Base-by-base conservation (phyloP, 2,797 vertebrate genomes). In the Gila robusta region DNA sequence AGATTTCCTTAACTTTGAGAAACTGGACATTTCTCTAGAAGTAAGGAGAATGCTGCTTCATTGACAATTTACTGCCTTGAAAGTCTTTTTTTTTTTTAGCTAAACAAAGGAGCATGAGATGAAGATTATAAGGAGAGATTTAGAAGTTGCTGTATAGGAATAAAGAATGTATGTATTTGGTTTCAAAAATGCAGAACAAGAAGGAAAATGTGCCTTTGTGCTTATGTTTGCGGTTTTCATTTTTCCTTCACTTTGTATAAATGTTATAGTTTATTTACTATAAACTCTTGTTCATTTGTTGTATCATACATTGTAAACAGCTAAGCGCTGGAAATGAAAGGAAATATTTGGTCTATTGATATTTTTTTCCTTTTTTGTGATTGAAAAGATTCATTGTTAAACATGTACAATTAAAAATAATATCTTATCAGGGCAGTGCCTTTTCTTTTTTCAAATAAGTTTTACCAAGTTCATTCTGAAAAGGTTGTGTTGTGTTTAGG, bases 371-470 rank as follows among this genome's bases (percentile, higher is more conserved):
- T 44, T 87, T 89, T 88, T 88, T 89, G 77, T 91, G 82, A 89
- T 86, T 91, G 89, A 87, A 89, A 83, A 91, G 89, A 86, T 86
- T 82, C 74, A 88, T 89, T 87, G 56, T 92, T 62, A 86, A 88
- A 91, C 90, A 90, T 88, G 92, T 93, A 93, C 90, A 91, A 93
- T 93, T 91, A 73, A 81, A 86, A 73, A 92, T 91, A 92, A 91
- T 92, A 92, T 94, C 94, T 94, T 91, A 93, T 62, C 23, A 56
- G 21, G 32, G 19, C 41, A 19, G 19, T 77, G 32, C 32, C 12
- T 7, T 23, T 77, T 5, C 1, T 52, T 76, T 28, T 49, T n/a
- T 6, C 0, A 14, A 47, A 47, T 14, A 14, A 14, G 44, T 47
- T 47, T 47, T 14, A 47, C 12, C 44, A 37, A 54, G 66, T 81